A percentile compares a stretch with the other conserved stretches of the same genome.
These are phyloP conservation scores for Achroia grisella DNA, from an alignment of 1,140 invertebrate genomes.

Conservation along the genomic window DNA sequence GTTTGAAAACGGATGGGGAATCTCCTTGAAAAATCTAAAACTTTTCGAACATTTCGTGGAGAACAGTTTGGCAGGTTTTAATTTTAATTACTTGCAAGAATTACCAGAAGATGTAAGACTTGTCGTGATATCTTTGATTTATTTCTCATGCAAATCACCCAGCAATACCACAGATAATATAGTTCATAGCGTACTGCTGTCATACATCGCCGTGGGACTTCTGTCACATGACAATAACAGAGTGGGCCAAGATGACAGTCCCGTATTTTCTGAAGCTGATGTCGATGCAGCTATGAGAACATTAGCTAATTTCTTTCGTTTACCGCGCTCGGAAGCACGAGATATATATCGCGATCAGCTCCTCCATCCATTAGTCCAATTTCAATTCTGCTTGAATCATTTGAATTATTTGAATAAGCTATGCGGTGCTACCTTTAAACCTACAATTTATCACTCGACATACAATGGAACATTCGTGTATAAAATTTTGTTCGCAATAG, in stretches of 20 bases:
- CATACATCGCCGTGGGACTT: conserved; percentile 21
- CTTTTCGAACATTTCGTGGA: conserved; percentile 31
- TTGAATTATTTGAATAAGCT: conserved; percentile 32
- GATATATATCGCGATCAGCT: conserved; percentile 12
- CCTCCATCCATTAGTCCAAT: conserved; percentile 21
- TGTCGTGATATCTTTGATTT: conserved; percentile 23
- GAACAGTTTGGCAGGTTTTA: conserved; percentile 8
- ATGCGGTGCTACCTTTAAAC: conserved; percentile 5
- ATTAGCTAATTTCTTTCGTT: conserved; percentile 13
- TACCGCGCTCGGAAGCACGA: conserved; percentile 2
- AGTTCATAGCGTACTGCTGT: conserved; percentile 18
- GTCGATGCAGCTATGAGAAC: conserved; percentile 7
- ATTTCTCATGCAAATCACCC: conserved; percentile 18
- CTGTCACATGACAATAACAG: too few species aligned
- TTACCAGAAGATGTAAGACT: conserved; percentile 17
- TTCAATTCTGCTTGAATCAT: conserved; percentile 24
- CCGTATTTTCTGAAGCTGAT: not conserved
- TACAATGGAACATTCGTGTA: too few species aligned
- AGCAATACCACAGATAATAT: conserved; percentile 8
- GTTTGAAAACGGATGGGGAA: conserved; percentile 32
- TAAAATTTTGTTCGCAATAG: too few species aligned
- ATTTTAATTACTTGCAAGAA: conserved; percentile 1
- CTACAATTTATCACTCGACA: too few species aligned
- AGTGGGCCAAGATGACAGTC: not conserved
- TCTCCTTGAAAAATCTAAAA: conserved; percentile 3